Evolutionary conservation across 1,140 invertebrate genomes (phyloP), one percentile per base, ranked within the genome.

Genomic region (Sitodiplosis mosellana): DNA sequence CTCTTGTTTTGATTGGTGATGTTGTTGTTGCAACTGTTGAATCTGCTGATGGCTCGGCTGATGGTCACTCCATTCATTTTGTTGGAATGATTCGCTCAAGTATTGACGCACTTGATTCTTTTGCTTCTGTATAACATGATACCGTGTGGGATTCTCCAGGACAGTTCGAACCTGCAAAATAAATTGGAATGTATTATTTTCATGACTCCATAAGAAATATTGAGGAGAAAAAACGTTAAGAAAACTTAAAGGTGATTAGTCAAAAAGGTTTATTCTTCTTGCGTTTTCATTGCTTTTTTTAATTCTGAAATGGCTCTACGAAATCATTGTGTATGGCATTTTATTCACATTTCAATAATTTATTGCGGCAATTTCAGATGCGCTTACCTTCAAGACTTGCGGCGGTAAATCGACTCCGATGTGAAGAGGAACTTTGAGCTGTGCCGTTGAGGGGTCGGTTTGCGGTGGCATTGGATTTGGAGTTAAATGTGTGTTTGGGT

Each of bases 41-140:
- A 21, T 12, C 8, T 42, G 18, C 15, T 42, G 14, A 10, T 42
- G 18, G 7, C 15, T 8, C 19, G 10, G 21, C 19, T 44, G 5
- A 15, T 44, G 21, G 2, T 44, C 12, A 8, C 14, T 44, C 59
- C 61, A 63, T 1, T 52, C 43, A 4, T 56, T 65, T 37, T 72
- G 71, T 54, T 76, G 76, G 55, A 81, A 79, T 18, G 80, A 83
- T 60, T 83, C 81, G 62, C 78, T 82, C 19, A 91, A 70, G 66
- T 83, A 91, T 60, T 87, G 80, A 8, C 81, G 75, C 34, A 92
- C 83, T 68, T 91, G 87, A 58, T 78, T 83, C 59, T 87, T 84
- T 61, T 89, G 84, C 55, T 83, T 90, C 66, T 92, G 82, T 48
- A 86, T 80, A 48, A 92, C 83, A 70, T 92, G 87, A 66, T 91